Evolutionary conservation across 2,797 vertebrate genomes (phyloP).

Genomic region (Cichlasoma orientale): DNA sequence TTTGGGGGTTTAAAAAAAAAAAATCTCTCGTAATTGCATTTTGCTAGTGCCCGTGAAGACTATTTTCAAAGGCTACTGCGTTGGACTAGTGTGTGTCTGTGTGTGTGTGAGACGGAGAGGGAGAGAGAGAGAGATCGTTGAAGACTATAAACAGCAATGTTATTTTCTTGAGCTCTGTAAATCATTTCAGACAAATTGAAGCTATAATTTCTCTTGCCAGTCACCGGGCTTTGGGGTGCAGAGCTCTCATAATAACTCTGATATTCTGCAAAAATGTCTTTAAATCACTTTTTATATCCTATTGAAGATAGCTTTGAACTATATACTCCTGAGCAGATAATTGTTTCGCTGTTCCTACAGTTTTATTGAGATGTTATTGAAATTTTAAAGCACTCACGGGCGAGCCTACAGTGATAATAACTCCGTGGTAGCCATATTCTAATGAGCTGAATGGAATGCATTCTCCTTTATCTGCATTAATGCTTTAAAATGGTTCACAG

Average conservation of each 20-base stretch:
- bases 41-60: conserved; percentile 28
- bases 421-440: conserved; percentile 40
- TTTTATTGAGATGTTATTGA: conserved; percentile 40
- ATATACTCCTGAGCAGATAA: conserved; percentile 23
- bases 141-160: conserved; percentile 43
- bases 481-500: conserved; percentile 71
- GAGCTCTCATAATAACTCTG: conserved; percentile 24
- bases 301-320: conserved; percentile 17
- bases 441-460: conserved; percentile 46
- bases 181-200: conserved; percentile 35
- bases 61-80: conserved; percentile 45
- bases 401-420: conserved; percentile 43
- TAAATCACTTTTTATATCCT: conserved; percentile 34
- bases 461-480: conserved; percentile 73
- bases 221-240: background rate
- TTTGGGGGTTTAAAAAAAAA: conserved; percentile 37
- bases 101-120: background rate
- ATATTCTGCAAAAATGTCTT: conserved; percentile 8
- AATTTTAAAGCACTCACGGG: background rate
- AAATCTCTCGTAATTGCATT: conserved; percentile 46
- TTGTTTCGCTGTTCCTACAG: conserved; percentile 20
- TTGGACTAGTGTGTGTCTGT: background rate
- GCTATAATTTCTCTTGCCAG: conserved; percentile 21
- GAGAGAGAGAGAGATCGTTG: conserved; percentile 30
- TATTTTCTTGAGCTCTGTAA: conserved; percentile 25